Percentiles rank a stretch among this genome's conserved stretches.
Evolutionary conservation across 2,113 vertebrate species (phyloP).

Genomic region (Noctilio leporinus): DNA sequence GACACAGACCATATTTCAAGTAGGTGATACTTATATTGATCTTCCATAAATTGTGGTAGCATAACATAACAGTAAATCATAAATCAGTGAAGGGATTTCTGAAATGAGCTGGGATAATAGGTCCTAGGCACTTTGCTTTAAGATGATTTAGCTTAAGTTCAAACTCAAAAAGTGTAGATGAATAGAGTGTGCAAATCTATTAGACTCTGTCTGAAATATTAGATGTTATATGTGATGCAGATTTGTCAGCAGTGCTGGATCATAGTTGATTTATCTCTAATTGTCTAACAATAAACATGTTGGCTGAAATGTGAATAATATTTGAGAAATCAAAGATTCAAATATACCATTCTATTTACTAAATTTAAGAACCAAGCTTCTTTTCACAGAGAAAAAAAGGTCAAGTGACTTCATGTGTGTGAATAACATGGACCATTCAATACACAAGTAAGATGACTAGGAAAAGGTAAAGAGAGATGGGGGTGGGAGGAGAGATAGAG

Average conservation of each 20-base stretch:
- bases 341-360: background rate
- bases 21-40: conserved; percentile 60
- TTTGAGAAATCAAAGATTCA: background rate
- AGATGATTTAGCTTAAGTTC: conserved; percentile 53
- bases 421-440: background rate
- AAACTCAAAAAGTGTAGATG: conserved; percentile 44
- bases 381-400: background rate
- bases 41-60: conserved; percentile 52
- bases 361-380: background rate
- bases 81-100: conserved; percentile 50
- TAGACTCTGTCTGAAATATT: conserved; percentile 25
- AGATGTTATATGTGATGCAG: background rate
- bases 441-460: background rate
- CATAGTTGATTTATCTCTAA: background rate
- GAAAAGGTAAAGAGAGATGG: background rate
- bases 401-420: background rate
- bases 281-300: background rate
- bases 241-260: background rate
- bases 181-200: background rate
- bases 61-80: conserved; percentile 50
- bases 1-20: conserved; percentile 49
- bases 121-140: conserved; percentile 35
- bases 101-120: conserved; percentile 38
- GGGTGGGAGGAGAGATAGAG: background rate
- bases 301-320: background rate